phyloP scores from a whole-genome alignment of 2,113 vertebrate genomes.

The Zosterops hypoxanthus region DNA sequence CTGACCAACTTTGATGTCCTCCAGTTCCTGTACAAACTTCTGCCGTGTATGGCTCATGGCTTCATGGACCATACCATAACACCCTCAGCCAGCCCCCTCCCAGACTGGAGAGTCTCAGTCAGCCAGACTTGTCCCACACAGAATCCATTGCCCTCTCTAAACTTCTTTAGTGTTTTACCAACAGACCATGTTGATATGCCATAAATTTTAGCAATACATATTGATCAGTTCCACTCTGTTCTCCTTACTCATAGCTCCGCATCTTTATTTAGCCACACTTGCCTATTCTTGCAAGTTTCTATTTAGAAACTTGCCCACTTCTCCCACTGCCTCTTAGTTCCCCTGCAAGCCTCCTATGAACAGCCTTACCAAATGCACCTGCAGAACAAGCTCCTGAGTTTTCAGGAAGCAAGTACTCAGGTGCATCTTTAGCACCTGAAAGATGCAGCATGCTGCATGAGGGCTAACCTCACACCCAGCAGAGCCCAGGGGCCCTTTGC shows the following conservation, averaged over 20 bases:
- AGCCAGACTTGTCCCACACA: background rate
- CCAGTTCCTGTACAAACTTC: background rate
- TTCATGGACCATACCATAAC: background rate
- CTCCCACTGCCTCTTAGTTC: background rate
- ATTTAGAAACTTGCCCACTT: background rate
- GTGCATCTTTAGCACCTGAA: background rate
- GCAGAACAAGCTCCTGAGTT: background rate
- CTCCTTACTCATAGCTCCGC: background rate
- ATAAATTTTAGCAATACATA: background rate
- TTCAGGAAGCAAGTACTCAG: background rate
- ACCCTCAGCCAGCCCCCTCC: accelerated
- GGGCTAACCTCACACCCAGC: background rate
- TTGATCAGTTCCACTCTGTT: background rate
- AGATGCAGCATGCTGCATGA: background rate
- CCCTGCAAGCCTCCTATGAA: background rate
- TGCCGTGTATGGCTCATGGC: background rate
- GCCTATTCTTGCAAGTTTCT: too few species aligned
- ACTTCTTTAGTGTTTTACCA: background rate
- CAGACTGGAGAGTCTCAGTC: background rate
- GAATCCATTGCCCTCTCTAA: background rate
- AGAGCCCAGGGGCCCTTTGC: background rate
- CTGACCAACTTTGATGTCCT: background rate
- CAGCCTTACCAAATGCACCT: background rate
- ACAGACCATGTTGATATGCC: background rate
- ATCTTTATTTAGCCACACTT: background rate